Evolutionary conservation across 2,888 invertebrate genomes (phyloP), one percentile per base, ranked within the genome.

Genomic region (Amiota communis): DNA sequence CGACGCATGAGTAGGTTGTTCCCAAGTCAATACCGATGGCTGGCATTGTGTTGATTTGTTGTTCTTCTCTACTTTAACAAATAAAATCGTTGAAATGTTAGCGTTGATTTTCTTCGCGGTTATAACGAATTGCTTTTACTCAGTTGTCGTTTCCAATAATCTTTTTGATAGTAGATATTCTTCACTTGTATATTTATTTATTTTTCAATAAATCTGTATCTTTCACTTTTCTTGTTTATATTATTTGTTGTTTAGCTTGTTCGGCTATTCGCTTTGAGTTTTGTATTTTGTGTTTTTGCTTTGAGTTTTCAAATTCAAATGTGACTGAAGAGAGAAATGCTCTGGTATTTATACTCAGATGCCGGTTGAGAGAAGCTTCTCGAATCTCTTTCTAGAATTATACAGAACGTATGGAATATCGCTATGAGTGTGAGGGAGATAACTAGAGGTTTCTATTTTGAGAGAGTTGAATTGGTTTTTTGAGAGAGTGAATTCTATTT

Each of bases 1-100:
- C 95, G 70, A 95, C 95, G 87, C 95, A 95, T 72, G 96, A 96
- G 90, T 94, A 97, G 70, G 86, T 86, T 78, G 86, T 86, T 72
- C 87, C 86, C 80, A 86, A 78, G 75, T 86, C 86, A 72, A 88
- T 87, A 77, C 96, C 96, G 81, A 95, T 92, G 57, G 81, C 93
- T 80, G 93, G 92, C 86, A 90, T 87, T 87, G 69, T 85, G 46
- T 70, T 57, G 17, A 11, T 17, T 61, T 17, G 12, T 11, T 13
- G 23, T 61, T 48, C 72, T 49, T 71, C 49, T 53, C 74, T 8
- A 12, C 68, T 53, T 53, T 68, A 13, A 11, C 10, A 8, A 48
- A 8, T 48, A 67, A 36, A 6, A 6, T 36, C 8, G 36, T 36
- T 36, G 36, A 36, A 36, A 36, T 36, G 36, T 36, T 36, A 4